A percentile compares a stretch with the other conserved stretches of the same genome.
Conservation (phyloP, 2,888 invertebrate species). For the Thymelicus lineola region DNA sequence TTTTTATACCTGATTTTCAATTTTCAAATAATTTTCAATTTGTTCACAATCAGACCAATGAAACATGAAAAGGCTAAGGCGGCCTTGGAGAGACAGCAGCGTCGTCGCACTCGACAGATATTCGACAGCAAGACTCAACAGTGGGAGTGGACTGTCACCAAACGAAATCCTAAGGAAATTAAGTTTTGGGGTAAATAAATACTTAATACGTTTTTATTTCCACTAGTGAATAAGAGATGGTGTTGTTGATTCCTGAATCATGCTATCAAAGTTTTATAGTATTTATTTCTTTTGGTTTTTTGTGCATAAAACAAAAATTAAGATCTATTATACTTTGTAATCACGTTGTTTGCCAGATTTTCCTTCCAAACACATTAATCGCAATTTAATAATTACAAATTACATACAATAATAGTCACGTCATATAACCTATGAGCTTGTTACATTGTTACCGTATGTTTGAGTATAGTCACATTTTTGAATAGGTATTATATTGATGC, state of each 20-base stretch:
- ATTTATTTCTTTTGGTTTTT: background rate
- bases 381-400: too few species aligned
- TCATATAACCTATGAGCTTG: too few species aligned
- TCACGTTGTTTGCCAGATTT: too few species aligned
- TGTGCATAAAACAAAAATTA: too few species aligned
- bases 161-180: slow-evolving; percentile 72
- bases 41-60: slow-evolving; percentile 56
- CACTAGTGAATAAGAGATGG: too few species aligned
- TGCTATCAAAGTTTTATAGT: background rate
- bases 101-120: slow-evolving; percentile 71
- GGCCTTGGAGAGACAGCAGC: slow-evolving; percentile 61
- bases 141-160: slow-evolving; percentile 72
- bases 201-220: background rate
- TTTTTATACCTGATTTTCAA: background rate
- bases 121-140: slow-evolving; percentile 64
- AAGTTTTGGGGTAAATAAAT: slow-evolving; percentile 69
- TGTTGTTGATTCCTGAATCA: too few species aligned
- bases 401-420: too few species aligned
- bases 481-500: too few species aligned
- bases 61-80: slow-evolving; percentile 69
- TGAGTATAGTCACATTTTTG: too few species aligned
- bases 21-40: background rate
- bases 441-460: too few species aligned
- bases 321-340: too few species aligned
- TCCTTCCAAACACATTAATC: too few species aligned